Base-by-base conservation (phyloP, 1,140 invertebrate species). In the Lepidurus couesii region DNA sequence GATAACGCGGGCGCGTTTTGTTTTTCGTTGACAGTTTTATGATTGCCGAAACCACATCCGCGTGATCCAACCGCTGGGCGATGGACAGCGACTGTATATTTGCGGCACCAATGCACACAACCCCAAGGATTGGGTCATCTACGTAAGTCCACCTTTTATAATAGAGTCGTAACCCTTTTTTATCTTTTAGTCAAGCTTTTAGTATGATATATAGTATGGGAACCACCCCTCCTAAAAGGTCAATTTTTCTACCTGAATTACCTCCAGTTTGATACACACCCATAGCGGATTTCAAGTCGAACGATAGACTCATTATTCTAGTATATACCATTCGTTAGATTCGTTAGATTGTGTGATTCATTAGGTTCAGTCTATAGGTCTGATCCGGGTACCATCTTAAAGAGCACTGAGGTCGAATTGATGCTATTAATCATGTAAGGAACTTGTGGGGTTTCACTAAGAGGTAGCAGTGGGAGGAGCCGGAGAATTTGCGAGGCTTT, bases 31-130 rank as follows among this genome's bases (percentile, higher is more conserved):
- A 75, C 88, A 94, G 93, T 90, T 93, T 84, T 96, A 94, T 86
- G 93, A 96, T 84, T 96, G 94, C 85, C 90, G 93, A 79, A 96
- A 96, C 86, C 94, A 96, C 85, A 91, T 96, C 79, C 89, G 94
- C 82, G 94, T 95, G 73, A 95, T 96, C 82, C 93, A 95, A 84
- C 92, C 93, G 11, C 93, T 96, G 88, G 92, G 91, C 42, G 91
- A 94, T 83, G 93, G 93, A 47, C 90, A 90, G 81, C 88, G 93
- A 73, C 89, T 97, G 10, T 95, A 96, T 85, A 89, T 96, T 74
- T 97, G 95, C 84, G 94, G 94, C 74, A 96, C 94, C 79, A 95
- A 96, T 85, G 95, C 95, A 42, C 93, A 96, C 86, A 92, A 92
- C 84, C 95, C 95, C 34, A 94, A 94, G 85, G 94, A 96, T 85